A percentile compares a stretch with the other conserved stretches of the same genome.
Conservation (phyloP, 2,888 invertebrate species). For the Antheraea assamensis region DNA sequence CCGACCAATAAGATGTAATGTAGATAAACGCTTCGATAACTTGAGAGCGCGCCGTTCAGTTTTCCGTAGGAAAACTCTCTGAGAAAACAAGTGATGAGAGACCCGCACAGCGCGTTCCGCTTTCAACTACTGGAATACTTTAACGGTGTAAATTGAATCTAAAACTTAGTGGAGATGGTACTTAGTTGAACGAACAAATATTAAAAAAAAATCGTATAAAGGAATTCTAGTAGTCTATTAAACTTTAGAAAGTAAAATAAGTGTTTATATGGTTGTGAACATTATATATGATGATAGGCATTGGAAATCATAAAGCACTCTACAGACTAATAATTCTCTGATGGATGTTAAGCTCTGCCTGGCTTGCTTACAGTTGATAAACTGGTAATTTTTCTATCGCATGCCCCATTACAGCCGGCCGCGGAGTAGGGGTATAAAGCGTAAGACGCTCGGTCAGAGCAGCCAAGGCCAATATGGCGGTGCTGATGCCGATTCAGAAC, state of each 20-base stretch:
- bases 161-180: not conserved
- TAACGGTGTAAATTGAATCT: not conserved
- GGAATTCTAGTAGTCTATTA: not conserved
- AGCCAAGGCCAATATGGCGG: too few relatives aligned
- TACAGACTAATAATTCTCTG: not conserved
- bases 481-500: too few relatives aligned
- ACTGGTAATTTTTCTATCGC: too few relatives aligned
- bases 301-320: not conserved
- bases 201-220: not conserved
- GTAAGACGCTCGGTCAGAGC: too few relatives aligned
- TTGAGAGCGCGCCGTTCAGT: not conserved
- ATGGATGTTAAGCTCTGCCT: not conserved
- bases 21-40: not conserved
- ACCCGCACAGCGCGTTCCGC: not conserved
- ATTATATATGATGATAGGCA: not conserved
- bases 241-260: not conserved
- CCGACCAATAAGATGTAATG: not conserved
- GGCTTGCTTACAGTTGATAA: too few relatives aligned
- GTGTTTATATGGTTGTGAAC: not conserved
- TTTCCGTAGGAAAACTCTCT: constrained; percentile 3
- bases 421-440: too few relatives aligned
- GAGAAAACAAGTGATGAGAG: not conserved
- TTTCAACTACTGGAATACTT: not conserved
- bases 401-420: too few relatives aligned
- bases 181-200: not conserved